phyloP scores from a whole-genome alignment of 2,797 vertebrate species.

The Eupleurogrammus muticus region DNA sequence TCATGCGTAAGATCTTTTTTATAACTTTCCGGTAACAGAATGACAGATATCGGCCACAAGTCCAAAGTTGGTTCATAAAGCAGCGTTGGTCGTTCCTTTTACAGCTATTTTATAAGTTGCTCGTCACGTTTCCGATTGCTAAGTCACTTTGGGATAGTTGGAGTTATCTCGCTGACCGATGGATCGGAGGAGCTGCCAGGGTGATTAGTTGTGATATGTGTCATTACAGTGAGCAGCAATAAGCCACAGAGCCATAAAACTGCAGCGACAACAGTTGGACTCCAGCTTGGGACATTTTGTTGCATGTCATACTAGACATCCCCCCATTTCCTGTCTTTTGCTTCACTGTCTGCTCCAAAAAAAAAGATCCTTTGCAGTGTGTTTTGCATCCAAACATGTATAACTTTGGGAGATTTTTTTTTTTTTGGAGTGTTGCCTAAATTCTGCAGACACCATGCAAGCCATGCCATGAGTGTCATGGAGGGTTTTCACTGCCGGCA shows the following conservation, averaged over 20 bases:
- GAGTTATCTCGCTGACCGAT: not conserved
- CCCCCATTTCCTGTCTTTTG: not conserved
- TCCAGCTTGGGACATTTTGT: not conserved
- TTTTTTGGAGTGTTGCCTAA: not conserved
- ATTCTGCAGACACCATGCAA: conserved; percentile 2
- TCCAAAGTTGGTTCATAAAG: conserved; percentile 38
- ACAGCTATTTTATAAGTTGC: not conserved
- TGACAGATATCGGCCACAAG: conserved; percentile 21
- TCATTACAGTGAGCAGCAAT: not conserved
- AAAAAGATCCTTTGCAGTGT: not conserved
- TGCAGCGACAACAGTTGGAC: not conserved
- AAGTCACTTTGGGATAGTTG: not conserved
- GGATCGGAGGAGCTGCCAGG: not conserved
- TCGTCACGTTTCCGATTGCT: not conserved
- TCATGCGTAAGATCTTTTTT: not conserved
- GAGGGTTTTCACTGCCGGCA: not conserved
- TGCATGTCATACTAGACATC: not conserved
- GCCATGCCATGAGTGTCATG: not conserved
- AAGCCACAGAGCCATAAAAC: not conserved
- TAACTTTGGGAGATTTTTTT: conserved; percentile 3
- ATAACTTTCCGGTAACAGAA: not conserved
- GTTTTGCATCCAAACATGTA: not conserved
- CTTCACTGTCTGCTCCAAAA: not conserved
- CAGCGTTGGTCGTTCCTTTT: not conserved
- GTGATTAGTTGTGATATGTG: not conserved